Evolutionary conservation across 1,140 invertebrate species (phyloP).

Genomic region (Drosophila varians): DNA sequence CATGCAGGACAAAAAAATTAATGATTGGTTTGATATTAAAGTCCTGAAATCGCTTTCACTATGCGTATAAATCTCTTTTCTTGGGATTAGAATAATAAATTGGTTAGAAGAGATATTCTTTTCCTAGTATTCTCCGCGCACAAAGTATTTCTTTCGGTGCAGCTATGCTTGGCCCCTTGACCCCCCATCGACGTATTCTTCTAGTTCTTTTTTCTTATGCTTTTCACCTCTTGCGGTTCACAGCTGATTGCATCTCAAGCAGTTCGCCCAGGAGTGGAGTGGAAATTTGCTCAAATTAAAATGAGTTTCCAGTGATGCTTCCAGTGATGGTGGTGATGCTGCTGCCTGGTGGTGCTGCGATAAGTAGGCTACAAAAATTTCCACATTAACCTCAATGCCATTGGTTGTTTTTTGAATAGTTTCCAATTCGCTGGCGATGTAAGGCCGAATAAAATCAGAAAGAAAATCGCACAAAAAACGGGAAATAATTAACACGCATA

Average conservation of each 20-base stretch:
- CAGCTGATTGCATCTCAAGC: slow-evolving; percentile 72
- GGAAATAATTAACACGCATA: slow-evolving; percentile 68
- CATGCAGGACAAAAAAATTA: background rate
- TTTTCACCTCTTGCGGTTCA: slow-evolving; percentile 75
- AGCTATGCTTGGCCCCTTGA: background rate
- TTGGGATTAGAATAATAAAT: background rate
- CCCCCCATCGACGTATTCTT: slow-evolving; percentile 1
- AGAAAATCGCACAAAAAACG: slow-evolving; percentile 25
- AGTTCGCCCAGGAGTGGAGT: slow-evolving; percentile 28
- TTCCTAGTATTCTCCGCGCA: too few relatives aligned
- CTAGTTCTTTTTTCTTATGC: slow-evolving; percentile 47
- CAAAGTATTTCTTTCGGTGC: background rate
- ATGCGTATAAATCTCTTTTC: background rate
- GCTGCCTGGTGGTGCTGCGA: slow-evolving; percentile 15
- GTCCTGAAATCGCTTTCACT: background rate
- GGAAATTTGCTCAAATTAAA: slow-evolving; percentile 75
- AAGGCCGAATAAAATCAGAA: slow-evolving; percentile 47
- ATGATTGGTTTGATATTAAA: background rate
- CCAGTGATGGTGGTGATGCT: background rate
- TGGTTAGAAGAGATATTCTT: too few relatives aligned
- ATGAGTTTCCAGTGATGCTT: slow-evolving; percentile 51
- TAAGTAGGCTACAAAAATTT: slow-evolving; percentile 70
- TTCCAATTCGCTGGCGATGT: slow-evolving; percentile 70
- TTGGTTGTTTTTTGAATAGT: slow-evolving; percentile 59
- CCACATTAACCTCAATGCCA: slow-evolving; percentile 59